Conservation (phyloP, 2,113 vertebrate species). For the Plecturocebus donacophilus region DNA sequence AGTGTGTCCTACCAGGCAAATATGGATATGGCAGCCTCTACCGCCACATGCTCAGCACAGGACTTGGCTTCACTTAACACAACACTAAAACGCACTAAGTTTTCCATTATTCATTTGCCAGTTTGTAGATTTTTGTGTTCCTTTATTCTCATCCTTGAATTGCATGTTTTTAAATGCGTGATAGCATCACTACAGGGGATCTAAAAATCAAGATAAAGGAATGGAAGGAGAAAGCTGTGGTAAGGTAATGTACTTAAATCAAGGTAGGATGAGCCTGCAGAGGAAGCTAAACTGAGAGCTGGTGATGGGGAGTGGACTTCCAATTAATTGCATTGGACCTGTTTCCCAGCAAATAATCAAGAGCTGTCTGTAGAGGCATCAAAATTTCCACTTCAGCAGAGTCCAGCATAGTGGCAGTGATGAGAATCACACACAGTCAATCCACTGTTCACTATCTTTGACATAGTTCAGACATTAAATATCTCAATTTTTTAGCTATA, state of each 20-base stretch:
- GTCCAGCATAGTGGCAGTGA: not conserved
- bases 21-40: not conserved
- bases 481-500: not conserved
- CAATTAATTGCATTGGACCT: not conserved
- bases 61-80: not conserved
- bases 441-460: not conserved
- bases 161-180: not conserved
- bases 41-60: no score
- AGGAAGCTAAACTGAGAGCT: not conserved
- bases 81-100: not conserved
- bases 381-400: not conserved
- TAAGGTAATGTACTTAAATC: not conserved
- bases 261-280: not conserved
- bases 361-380: not conserved
- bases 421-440: not conserved
- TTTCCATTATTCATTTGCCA: not conserved
- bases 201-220: not conserved
- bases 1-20: not conserved
- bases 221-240: not conserved
- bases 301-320: not conserved
- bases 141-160: not conserved
- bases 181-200: not conserved
- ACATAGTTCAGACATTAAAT: not conserved
- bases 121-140: not conserved
- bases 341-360: not conserved